Evolutionary conservation across 2,797 vertebrate species (phyloP), one percentile per base, ranked within the genome.

Genomic region (Acrossocheilus wenchowensis): DNA sequence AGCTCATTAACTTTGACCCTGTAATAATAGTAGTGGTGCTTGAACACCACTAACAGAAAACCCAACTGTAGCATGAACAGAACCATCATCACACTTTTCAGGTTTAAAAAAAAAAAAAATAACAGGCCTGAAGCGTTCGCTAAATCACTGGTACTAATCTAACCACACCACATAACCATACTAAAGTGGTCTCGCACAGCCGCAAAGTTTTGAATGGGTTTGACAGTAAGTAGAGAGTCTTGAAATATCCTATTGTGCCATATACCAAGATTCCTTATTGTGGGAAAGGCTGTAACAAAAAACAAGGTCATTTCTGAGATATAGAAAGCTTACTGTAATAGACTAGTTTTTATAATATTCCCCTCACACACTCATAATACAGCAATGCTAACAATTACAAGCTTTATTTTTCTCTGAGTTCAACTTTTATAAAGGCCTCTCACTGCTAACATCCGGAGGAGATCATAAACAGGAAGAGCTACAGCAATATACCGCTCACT

Each of bases 391-490:
- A 68, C 45, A 30, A 54, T 9, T 39, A 52, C 30, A 66, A 36
- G 62, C 77, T 73, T 15, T 64, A 5, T 23, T 21, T 74, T 39
- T 68, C 17, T 26, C 19, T 23, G 4, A 45, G 39, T 73, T n/a
- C 23, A 34, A 26, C 54, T 34, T 71, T 17, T n/a, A 92, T 94
- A 93, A 95, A 94, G 94, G 94, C 91, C 93, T 93, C 87, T 72
- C 64, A 26, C 45, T 77, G 81, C 73, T 85, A 89, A 91, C 92
- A 96, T 97, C 96, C 96, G 94, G 94, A 94, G 87, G 92, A 95
- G 93, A 92, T 30, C 92, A 93, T 95, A 94, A 95, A 96, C 95
- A 96, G 96, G 96, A 97, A 97, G 95, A 90, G 86, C 79, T 75
- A 85, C 83, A 89, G 86, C 84, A 88, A 86, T 83, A 88, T 84